Base-by-base conservation (phyloP, 2,797 vertebrate species). In the Otolemur crassicaudatus region DNA sequence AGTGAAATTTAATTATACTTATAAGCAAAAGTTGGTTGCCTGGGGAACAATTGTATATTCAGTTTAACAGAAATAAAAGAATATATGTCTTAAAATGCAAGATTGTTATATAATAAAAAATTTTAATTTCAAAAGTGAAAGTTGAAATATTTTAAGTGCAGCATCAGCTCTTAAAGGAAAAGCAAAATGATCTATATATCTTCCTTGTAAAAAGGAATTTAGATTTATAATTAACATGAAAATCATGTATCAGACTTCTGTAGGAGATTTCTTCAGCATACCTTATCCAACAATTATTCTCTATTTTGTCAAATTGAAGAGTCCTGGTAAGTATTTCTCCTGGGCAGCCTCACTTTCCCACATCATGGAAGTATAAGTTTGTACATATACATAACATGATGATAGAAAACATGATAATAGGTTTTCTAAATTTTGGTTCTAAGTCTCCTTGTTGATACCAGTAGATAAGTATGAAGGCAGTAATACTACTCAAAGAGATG, bases 371-470 rank as follows among this genome's bases (percentile, higher is more conserved):
- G 99, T 99, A 99, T 98, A 99, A 98, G 99, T 99, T 99, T 98
- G 99, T 99, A 99, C 99, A 99, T 98, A 99, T 98, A 98, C 99
- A 99, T 98, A 99, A 99, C 99, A 99, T 99, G 98, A 99, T 98
- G 49, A 99, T 99, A 97, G 99, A 99, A 97, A 98, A 99, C 98
- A 99, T 98, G 98, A 99, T 99, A 97, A 97, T 99, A 99, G 99
- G 99, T 65, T 99, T 99, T 98, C 99, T 99, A 97, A 99, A 99
- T 98, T 99, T 99, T 37, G 99, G 99, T 98, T 99, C 99, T 98
- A 99, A 98, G 98, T 99, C 99, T 96, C 99, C 99, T 99, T 99
- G 99, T 94, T 99, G 99, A 98, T 99, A 99, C 99, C 99, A 99
- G 98, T 99, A 99, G 98, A 3, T 49, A 49, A 49, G 49, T 49